These are phyloP conservation scores for Dinothrombium tinctorium DNA, from an alignment of 1,140 invertebrate species.

Conservation along the genomic window DNA sequence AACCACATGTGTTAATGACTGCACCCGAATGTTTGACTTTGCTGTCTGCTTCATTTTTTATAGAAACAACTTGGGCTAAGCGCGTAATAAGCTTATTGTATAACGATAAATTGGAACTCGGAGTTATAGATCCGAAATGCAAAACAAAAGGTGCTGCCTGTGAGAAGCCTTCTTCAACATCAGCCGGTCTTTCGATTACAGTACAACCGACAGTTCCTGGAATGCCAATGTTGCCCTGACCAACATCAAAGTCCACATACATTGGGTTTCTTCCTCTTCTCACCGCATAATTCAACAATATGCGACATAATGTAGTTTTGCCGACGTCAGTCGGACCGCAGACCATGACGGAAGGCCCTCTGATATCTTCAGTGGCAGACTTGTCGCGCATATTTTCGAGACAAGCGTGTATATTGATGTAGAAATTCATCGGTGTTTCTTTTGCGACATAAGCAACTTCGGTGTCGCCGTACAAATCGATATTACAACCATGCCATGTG, in stretches of 20 bases:
- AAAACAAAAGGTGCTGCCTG: conserved; percentile 74
- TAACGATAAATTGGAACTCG: conserved; percentile 40
- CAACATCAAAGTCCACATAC: conserved; percentile 87
- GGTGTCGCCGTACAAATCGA: conserved; percentile 42
- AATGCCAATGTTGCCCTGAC: conserved; percentile 74
- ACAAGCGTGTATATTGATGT: conserved; percentile 80
- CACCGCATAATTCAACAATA: conserved; percentile 83
- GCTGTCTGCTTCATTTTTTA: conserved; percentile 11
- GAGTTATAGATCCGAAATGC: conserved; percentile 70
- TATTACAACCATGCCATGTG: conserved; percentile 76
- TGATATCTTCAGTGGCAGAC: conserved; percentile 40
- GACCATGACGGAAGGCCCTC: conserved; percentile 31
- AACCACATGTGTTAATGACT: conserved; percentile 93
- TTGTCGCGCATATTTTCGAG: conserved; percentile 61
- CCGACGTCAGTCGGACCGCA: conserved; percentile 88
- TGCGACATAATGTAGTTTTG: conserved; percentile 69
- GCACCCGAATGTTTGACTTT: conserved; percentile 36
- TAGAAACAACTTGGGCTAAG: conserved; percentile 55
- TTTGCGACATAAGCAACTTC: conserved; percentile 82
- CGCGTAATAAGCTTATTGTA: conserved; percentile 63
- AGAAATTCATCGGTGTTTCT: conserved; percentile 86
- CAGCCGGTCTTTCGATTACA: conserved; percentile 64
- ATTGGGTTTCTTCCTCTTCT: conserved; percentile 51
- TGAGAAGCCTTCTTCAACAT: conserved; percentile 75
- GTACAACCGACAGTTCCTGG: conserved; percentile 46